Conservation (phyloP, 2,113 vertebrate genomes). For the Plestiodon gilberti region DNA sequence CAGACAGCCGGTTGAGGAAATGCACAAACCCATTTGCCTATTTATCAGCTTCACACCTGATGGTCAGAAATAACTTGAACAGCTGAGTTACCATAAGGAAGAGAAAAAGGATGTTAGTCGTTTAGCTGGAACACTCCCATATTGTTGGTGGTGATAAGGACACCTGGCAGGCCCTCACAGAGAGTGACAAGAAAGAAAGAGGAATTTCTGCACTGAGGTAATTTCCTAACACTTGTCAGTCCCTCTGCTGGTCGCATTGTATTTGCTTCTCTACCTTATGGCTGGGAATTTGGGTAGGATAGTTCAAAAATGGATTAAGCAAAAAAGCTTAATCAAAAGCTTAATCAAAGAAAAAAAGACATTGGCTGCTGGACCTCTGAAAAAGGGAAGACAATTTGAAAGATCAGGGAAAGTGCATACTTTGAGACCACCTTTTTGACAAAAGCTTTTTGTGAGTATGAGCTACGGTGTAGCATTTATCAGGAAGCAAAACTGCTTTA, state of each 20-base stretch:
- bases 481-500: too few relatives aligned
- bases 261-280: constrained; percentile 38
- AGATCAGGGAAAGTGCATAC: not conserved
- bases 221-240: constrained; percentile 61
- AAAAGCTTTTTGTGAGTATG: not conserved
- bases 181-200: constrained; percentile 65
- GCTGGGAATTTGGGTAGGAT: not conserved
- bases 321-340: not conserved
- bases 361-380: too few relatives aligned
- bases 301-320: fast-evolving
- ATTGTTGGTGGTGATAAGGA: constrained; percentile 55
- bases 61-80: constrained; percentile 50
- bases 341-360: too few relatives aligned
- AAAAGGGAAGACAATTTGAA: not conserved
- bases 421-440: not conserved
- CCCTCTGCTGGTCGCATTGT: constrained; percentile 47
- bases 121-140: constrained; percentile 56
- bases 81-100: constrained; percentile 59
- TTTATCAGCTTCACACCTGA: constrained; percentile 48
- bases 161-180: constrained; percentile 57
- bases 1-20: constrained; percentile 16
- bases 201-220: constrained; percentile 61
- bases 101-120: constrained; percentile 46
- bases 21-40: constrained; percentile 10
- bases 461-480: too few relatives aligned